phyloP scores from a whole-genome alignment of 2,113 vertebrate species.

The Sorex araneus region DNA sequence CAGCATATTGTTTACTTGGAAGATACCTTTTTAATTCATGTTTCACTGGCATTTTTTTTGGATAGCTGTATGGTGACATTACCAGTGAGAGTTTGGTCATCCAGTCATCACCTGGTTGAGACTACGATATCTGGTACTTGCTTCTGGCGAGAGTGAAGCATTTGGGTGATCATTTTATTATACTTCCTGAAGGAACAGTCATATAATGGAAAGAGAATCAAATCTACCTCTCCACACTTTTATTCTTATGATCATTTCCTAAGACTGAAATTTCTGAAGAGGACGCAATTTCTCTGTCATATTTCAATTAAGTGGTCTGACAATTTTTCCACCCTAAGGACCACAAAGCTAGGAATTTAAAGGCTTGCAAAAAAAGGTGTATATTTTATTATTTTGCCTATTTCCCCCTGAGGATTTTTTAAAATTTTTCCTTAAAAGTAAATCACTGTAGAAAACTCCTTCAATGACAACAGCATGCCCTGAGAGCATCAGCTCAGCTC shows the following conservation, averaged over 20 bases:
- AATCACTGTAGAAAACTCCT: conserved; percentile 50
- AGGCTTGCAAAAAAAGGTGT: neutral
- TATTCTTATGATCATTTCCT: conserved; percentile 26
- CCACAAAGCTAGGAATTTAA: neutral
- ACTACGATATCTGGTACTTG: neutral
- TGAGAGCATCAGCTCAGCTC: neutral
- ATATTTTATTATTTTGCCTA: conserved; percentile 4
- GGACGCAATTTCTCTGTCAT: neutral
- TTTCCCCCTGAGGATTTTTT: conserved; percentile 17
- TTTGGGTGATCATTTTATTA: neutral
- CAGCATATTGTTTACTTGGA: neutral
- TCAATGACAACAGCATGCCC: neutral
- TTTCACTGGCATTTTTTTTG: neutral
- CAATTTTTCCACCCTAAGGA: neutral
- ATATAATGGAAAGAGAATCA: neutral
- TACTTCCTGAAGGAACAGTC: conserved; percentile 20
- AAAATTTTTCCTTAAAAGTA: neutral
- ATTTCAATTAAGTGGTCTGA: conserved; percentile 15
- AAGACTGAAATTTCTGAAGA: neutral
- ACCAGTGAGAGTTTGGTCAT: neutral
- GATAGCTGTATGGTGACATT: neutral
- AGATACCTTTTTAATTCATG: neutral
- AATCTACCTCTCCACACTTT: conserved; percentile 7
- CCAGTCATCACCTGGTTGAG: neutral
- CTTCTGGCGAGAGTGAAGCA: neutral